Evolutionary conservation across 2,888 invertebrate genomes (phyloP).

Genomic region (Calephelis perditalis): DNA sequence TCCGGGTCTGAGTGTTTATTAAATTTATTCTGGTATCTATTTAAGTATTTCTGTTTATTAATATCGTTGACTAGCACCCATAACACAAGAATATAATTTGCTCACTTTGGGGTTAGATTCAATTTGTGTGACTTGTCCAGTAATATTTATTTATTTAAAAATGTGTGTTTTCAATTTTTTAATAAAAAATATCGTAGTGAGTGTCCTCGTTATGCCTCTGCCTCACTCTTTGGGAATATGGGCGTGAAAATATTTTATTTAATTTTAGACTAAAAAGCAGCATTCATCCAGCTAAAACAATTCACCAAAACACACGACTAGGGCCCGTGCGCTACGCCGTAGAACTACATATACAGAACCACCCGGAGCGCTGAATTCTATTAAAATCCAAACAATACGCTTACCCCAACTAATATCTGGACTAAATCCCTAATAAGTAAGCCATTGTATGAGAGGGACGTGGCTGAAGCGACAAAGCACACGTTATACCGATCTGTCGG

Average conservation of each 20-base stretch:
- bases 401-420: constrained; percentile 78
- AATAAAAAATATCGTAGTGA: no score
- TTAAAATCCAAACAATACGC: constrained; percentile 76
- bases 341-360: constrained; percentile 56
- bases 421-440: constrained; percentile 79
- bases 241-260: neutral
- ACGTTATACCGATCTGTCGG: constrained; percentile 72
- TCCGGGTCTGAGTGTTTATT: no score
- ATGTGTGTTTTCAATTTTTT: no score
- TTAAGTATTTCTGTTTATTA: no score
- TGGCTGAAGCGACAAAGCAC: constrained; percentile 73
- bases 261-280: constrained; percentile 14
- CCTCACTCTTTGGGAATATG: no score
- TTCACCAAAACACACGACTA: constrained; percentile 44
- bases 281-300: constrained; percentile 35
- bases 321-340: constrained; percentile 38
- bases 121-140: no score
- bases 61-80: no score
- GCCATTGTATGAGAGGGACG: constrained; percentile 77
- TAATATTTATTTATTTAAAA: no score
- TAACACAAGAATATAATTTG: no score
- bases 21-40: no score
- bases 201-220: no score
- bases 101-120: no score
- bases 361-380: constrained; percentile 72